Evolutionary conservation across 2,113 vertebrate genomes (phyloP), one percentile per base, ranked within the genome.

Genomic region (Esox niger): DNA sequence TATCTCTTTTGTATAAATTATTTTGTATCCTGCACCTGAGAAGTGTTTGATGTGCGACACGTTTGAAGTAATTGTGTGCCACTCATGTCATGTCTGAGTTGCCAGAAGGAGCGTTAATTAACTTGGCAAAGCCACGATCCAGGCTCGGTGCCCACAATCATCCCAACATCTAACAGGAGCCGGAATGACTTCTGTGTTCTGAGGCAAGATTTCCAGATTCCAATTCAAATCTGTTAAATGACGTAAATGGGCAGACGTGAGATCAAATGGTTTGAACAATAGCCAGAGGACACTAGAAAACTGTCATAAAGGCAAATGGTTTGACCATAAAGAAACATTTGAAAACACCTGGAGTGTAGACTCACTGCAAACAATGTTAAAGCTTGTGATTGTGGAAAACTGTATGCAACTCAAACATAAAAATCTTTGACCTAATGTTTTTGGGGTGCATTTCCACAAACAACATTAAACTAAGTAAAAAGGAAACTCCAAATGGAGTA

Each of bases 61-160:
- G 13, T 17, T 17, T 43, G 3, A 1, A 17, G 3, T 43, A 43
- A 43, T 75, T 73, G 71, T 71, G 72, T 67, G 46, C 57, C 38
- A 43, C 38, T 43, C 38, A 43, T 3, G 15, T 60, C 59, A 68
- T 60, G 58, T 75, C 69, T 17, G 56, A 76, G 77, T 75, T 66
- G 81, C 77, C 79, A 43, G 73, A 74, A 80, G 72, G 65, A 84
- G 79, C 79, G 65, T 84, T 88, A 88, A 89, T 89, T 86, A 87
- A 84, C 77, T 85, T 77, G 11, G 71, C 80, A 86, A 83, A 84
- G 79, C 78, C 80, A 76, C 74, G 59, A 35, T 27, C 25, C 47
- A 23, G 78, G 71, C 81, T 83, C 77, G 76, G 61, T 78, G 79
- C 76, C 66, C 71, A 2, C 84, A 82, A 87, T 87, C 84, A 23